Conservation (phyloP, 2,113 vertebrate species). For the Aptenodytes forsteri region DNA sequence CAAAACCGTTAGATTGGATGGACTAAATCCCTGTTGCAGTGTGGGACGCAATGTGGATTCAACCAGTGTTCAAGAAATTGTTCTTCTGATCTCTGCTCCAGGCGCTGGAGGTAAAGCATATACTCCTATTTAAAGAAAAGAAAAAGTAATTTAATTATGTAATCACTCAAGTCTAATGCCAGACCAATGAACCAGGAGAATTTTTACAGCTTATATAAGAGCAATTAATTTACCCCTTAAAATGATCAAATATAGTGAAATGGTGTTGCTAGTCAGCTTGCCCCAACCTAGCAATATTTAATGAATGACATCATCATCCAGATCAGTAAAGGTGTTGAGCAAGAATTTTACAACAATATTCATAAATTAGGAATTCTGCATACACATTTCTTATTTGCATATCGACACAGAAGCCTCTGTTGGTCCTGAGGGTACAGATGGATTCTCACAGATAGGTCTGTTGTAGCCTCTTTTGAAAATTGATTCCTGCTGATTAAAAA, state of each 20-base stretch:
- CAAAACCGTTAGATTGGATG: conserved; percentile 74
- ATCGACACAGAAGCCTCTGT: neutral
- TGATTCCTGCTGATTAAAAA: neutral
- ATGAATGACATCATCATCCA: neutral
- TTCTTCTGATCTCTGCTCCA: conserved; percentile 88
- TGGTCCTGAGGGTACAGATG: neutral
- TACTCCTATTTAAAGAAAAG: conserved; percentile 80
- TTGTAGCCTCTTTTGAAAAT: neutral
- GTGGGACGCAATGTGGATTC: conserved; percentile 90
- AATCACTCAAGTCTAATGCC: neutral
- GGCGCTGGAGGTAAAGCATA: conserved; percentile 83
- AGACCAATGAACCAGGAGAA: neutral
- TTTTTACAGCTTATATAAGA: neutral
- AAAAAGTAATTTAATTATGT: neutral
- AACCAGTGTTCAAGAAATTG: conserved; percentile 89
- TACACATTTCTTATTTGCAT: neutral
- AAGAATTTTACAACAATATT: neutral
- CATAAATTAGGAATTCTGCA: neutral
- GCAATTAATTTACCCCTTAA: neutral
- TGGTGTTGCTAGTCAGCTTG: neutral
- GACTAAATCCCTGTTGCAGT: conserved; percentile 87
- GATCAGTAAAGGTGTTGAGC: neutral
- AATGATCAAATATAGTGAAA: neutral
- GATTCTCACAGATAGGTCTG: neutral
- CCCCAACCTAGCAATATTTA: neutral